Evolutionary conservation across 2,113 vertebrate species (phyloP).

Genomic region (Catharus bicknelli): DNA sequence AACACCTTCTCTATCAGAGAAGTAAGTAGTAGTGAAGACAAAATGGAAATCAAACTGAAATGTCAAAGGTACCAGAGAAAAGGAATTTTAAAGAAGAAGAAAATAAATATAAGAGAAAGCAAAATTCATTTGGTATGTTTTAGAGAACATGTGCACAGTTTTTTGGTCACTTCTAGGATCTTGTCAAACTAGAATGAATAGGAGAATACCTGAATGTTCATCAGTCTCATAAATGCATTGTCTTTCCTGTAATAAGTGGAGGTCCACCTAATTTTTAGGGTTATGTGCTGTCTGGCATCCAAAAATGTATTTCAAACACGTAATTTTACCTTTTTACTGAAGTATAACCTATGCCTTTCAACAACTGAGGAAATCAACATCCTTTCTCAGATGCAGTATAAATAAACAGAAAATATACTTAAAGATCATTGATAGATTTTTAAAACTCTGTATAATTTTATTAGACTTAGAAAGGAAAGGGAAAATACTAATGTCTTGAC

Average conservation of each 20-base stretch:
- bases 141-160: not conserved
- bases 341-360: not conserved
- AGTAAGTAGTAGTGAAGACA: constrained; percentile 46
- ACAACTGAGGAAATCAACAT: not conserved
- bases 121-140: not conserved
- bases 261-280: not conserved
- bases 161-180: not conserved
- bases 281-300: not conserved
- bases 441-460: not conserved
- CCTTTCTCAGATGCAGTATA: not conserved
- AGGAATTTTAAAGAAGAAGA: not conserved
- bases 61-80: not conserved
- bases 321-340: not conserved
- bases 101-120: not conserved
- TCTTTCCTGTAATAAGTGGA: constrained; percentile 3
- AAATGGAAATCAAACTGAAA: not conserved
- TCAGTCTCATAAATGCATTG: not conserved
- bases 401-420: not conserved
- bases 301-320: not conserved
- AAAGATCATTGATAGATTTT: not conserved
- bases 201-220: constrained; percentile 9
- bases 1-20: constrained; percentile 31
- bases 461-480: not conserved
- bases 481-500: not conserved
- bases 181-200: not conserved